These are phyloP conservation scores for Eretmochelys imbricata DNA, from an alignment of 2,113 vertebrate species.

Conservation along the genomic window DNA sequence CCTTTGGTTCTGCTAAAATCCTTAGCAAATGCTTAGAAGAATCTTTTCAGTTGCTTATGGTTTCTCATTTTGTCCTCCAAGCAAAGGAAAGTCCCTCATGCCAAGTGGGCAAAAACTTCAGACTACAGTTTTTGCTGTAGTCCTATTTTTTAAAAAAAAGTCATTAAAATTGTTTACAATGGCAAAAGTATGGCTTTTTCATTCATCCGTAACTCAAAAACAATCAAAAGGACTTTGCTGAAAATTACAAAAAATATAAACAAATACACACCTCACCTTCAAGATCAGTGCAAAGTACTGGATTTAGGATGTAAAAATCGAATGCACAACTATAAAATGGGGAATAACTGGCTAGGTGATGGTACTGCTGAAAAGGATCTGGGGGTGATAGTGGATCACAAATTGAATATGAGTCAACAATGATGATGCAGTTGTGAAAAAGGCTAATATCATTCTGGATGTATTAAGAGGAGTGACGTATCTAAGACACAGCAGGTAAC, in stretches of 20 bases:
- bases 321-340: too few species aligned
- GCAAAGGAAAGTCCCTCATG: not conserved
- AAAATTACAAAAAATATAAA: conserved; percentile 3
- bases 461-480: too few species aligned
- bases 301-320: too few species aligned
- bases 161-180: not conserved
- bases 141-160: not conserved
- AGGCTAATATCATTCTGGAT: too few species aligned
- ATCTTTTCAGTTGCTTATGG: not conserved
- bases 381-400: too few species aligned
- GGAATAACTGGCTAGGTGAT: too few species aligned
- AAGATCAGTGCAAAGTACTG: not conserved
- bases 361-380: too few species aligned
- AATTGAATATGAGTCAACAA: too few species aligned
- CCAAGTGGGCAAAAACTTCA: not conserved
- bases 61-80: not conserved
- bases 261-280: not conserved
- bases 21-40: not conserved
- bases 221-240: not conserved
- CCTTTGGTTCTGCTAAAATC: fast-evolving
- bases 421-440: too few species aligned
- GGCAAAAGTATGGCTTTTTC: not conserved
- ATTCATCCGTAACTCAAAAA: not conserved
- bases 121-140: not conserved
- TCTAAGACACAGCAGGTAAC: too few species aligned